Percentiles rank a stretch among this genome's conserved stretches.
Conservation (phyloP, 2,113 vertebrate species). For the Verasper variegatus region DNA sequence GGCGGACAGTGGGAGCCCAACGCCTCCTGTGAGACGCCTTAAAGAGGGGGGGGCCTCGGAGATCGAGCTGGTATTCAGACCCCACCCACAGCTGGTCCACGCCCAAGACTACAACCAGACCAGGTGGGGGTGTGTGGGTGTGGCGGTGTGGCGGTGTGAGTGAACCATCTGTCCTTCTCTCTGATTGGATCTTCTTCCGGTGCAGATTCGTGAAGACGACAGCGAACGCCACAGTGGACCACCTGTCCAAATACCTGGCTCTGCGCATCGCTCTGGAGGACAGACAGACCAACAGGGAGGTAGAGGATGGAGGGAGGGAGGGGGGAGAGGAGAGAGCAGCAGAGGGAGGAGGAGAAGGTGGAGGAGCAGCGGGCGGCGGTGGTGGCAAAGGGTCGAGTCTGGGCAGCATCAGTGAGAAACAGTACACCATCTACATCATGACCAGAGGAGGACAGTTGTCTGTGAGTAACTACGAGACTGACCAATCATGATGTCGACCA, state of each 20-base stretch:
- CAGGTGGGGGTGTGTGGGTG: constrained; percentile 78
- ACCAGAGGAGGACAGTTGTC: constrained; percentile 87
- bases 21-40: constrained; percentile 67
- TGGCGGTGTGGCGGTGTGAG: not conserved
- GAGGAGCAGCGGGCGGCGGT: constrained; percentile 10
- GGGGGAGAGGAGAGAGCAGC: constrained; percentile 39
- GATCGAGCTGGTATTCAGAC: constrained; percentile 91
- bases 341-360: not conserved
- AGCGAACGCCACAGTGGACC: constrained; percentile 91
- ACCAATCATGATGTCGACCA: too few species aligned
- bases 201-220: constrained; percentile 91
- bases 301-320: constrained; percentile 33
- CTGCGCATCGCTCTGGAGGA: constrained; percentile 90
- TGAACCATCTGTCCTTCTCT: not conserved
- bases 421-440: constrained; percentile 92
- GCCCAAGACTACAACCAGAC: constrained; percentile 89
- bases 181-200: not conserved
- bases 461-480: constrained; percentile 70
- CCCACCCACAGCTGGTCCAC: constrained; percentile 89
- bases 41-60: constrained; percentile 82
- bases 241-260: constrained; percentile 91
- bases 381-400: constrained; percentile 54
- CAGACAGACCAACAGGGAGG: constrained; percentile 58
- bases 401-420: constrained; percentile 86
- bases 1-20: constrained; percentile 80